Base-by-base conservation (phyloP, 2,888 invertebrate genomes). In the Drosophila robusta region DNA sequence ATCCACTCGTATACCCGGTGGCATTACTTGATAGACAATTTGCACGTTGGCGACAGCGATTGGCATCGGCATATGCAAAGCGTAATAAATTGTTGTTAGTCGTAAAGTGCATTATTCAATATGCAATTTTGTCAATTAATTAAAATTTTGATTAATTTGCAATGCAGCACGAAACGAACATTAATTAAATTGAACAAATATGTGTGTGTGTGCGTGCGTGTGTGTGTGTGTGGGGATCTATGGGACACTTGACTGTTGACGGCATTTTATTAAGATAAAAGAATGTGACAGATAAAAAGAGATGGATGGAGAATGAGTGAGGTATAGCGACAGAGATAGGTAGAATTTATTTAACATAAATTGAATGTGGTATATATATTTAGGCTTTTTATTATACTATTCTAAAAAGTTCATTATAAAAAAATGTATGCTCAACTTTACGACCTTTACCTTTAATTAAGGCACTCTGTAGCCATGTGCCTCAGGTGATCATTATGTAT, bases 31-130 rank as follows among this genome's bases (percentile, higher is more conserved):
- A 55, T 64, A 55, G 62, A 52, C 72, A 80, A 70, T 84, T 82
- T 87, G 82, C 87, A 87, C 82, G 85, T 82, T 82, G 82, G 87
- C 87, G 82, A 82, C 82, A 84, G 75, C 69, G 61, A 82, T 80
- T 80, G 84, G 70, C 84, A 83, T 81, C 76, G 73, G 69, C 66
- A 51, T 71, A 67, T 75, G 75, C 76, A 71, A 67, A 54, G 54
- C 45, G 51, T 52, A 64, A 87, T 84, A 87, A 84, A 84, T 84
- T 78, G 78, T 67, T 67, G 64, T 55, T 49, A 49, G 66, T 66
- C 63, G 78, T 67, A 78, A 87, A 82, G 80, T 84, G 85, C 82
- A 87, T 68, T 73, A 75, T 78, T 87, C 75, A 84, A 85, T 85
- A 79, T 75, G 74, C 63, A 68, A 85, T 82, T 77, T 82, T 85